Conservation (phyloP, 2,113 vertebrate species). For the Austrofundulus limnaeus region DNA sequence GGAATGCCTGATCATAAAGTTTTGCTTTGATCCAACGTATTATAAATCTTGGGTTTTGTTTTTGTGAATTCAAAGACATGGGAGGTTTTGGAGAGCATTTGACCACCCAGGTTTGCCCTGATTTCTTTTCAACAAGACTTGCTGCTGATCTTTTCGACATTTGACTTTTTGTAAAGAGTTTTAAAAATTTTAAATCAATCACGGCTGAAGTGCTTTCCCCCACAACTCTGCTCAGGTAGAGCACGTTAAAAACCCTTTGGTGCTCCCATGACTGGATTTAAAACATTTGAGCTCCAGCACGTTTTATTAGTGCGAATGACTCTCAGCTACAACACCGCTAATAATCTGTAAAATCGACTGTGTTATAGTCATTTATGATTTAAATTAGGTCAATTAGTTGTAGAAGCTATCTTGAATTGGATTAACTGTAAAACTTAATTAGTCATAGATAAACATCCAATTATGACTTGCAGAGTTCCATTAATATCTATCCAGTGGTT, state of each 20-base stretch:
- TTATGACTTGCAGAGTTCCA: too few relatives aligned
- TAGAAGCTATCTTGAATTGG: too few relatives aligned
- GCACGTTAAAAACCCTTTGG: slow-evolving; percentile 9
- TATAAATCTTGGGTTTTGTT: slow-evolving; percentile 15
- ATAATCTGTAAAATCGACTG: too few relatives aligned
- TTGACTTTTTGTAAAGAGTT: background rate
- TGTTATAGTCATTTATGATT: too few relatives aligned
- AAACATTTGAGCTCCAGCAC: too few relatives aligned
- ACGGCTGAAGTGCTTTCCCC: background rate
- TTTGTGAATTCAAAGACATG: background rate
- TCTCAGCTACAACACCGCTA: too few relatives aligned
- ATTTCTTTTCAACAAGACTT: background rate
- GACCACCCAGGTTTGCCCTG: slow-evolving; percentile 11
- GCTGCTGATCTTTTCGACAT: background rate
- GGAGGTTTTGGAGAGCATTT: slow-evolving; percentile 3
- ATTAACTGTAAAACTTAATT: too few relatives aligned
- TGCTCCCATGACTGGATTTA: slow-evolving; percentile 3
- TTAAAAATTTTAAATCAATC: background rate
- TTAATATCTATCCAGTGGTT: too few relatives aligned
- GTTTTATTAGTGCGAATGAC: too few relatives aligned
- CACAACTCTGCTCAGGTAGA: slow-evolving; percentile 5
- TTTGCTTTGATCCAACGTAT: slow-evolving; percentile 19
- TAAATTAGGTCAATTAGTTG: too few relatives aligned
- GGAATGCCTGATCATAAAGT: slow-evolving; percentile 20
- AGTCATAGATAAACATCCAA: too few relatives aligned